Evolutionary conservation across 2,888 invertebrate species (phyloP).

Genomic region (Caenorhabditis angaria): DNA sequence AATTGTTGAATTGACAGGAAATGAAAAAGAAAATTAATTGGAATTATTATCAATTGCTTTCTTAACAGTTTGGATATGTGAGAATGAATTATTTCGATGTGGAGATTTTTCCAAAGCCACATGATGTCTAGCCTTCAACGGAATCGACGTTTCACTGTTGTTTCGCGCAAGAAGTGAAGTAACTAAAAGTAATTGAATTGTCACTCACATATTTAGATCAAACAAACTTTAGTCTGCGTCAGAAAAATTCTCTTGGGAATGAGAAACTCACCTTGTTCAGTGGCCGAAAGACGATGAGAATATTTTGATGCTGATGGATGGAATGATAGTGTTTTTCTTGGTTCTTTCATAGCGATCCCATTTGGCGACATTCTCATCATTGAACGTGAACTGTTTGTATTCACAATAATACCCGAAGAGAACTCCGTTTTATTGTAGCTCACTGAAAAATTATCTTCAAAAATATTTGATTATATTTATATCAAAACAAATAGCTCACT

Average conservation of each 20-base stretch:
- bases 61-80: not conserved
- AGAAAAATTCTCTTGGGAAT: not conserved
- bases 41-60: not conserved
- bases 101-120: not conserved
- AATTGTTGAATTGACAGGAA: not conserved
- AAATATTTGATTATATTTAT: not conserved
- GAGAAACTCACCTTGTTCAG: not conserved
- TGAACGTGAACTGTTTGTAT: constrained; percentile 1
- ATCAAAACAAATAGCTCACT: not conserved
- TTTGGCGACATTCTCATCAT: not conserved
- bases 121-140: not conserved
- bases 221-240: not conserved
- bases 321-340: not conserved
- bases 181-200: constrained; percentile 5
- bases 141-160: not conserved
- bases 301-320: not conserved
- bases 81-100: not conserved
- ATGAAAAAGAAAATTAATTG: not conserved
- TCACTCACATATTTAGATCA: not conserved
- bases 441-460: not conserved
- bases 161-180: not conserved
- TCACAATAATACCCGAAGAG: not conserved
- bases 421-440: constrained; percentile 9
- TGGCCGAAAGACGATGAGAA: constrained; percentile 9
- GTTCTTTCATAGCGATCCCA: not conserved